phyloP scores from a whole-genome alignment of 2,113 vertebrate genomes.

The Thunnus thynnus region DNA sequence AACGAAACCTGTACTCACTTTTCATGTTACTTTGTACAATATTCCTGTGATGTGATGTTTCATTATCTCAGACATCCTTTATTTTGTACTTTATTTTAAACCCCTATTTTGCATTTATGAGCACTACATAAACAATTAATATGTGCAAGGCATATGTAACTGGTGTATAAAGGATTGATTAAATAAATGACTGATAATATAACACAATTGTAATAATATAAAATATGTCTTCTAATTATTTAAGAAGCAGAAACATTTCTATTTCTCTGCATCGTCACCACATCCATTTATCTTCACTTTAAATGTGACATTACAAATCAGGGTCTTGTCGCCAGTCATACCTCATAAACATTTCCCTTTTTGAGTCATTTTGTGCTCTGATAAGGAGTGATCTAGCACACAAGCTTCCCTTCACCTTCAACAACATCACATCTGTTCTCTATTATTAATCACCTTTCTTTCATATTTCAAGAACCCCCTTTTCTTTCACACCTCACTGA shows the following conservation, averaged over 20 bases:
- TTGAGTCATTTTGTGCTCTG: background rate
- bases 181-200: too few species aligned
- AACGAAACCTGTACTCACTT: slow-evolving; percentile 16
- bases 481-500: slow-evolving; percentile 14
- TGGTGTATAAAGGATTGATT: too few species aligned
- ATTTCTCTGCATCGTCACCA: too few species aligned
- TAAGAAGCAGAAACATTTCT: too few species aligned
- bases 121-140: too few species aligned
- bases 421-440: slow-evolving; percentile 24
- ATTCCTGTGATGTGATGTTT: slow-evolving; percentile 27
- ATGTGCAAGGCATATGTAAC: too few species aligned
- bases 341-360: background rate
- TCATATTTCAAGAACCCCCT: slow-evolving; percentile 11
- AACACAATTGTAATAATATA: too few species aligned
- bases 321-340: background rate
- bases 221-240: too few species aligned
- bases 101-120: background rate
- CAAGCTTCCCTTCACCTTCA: background rate
- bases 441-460: slow-evolving; percentile 23
- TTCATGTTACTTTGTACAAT: slow-evolving; percentile 48
- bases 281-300: background rate
- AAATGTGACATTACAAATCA: background rate
- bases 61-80: slow-evolving; percentile 3
- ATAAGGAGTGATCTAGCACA: background rate
- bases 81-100: background rate